Conservation (phyloP, 2,888 invertebrate species). For the Rhimphoctona megacephalus region DNA sequence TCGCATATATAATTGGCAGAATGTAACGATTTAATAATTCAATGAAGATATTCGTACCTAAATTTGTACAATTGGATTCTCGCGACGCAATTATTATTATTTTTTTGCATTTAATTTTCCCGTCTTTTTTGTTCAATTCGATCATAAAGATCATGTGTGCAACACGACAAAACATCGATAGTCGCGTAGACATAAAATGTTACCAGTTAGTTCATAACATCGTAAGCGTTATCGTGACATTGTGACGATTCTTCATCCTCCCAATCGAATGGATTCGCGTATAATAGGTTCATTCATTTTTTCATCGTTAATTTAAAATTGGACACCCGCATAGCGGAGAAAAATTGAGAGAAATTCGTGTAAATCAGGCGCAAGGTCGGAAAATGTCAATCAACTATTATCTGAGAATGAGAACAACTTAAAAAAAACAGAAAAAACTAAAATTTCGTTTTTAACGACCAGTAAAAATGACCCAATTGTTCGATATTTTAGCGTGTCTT, state of each 20-base stretch:
- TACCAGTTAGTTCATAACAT: slow-evolving; percentile 49
- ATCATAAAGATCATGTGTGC: slow-evolving; percentile 44
- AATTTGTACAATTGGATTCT: slow-evolving; percentile 82
- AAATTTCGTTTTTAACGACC: background rate
- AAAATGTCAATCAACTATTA: background rate
- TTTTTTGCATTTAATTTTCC: slow-evolving; percentile 20
- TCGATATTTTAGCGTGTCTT: background rate
- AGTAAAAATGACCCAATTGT: background rate
- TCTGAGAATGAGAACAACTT: background rate
- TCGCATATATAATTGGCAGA: slow-evolving; percentile 79
- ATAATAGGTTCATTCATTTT: slow-evolving; percentile 1
- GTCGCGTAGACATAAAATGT: slow-evolving; percentile 54
- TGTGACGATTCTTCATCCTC: slow-evolving; percentile 14
- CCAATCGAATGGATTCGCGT: slow-evolving; percentile 15
- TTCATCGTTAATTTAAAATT: background rate
- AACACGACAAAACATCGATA: slow-evolving; percentile 52
- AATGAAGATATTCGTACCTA: slow-evolving; percentile 75
- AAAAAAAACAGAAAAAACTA: background rate
- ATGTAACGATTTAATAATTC: slow-evolving; percentile 79
- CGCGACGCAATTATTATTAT: slow-evolving; percentile 45
- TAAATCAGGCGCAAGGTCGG: background rate
- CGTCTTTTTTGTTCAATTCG: slow-evolving; percentile 30
- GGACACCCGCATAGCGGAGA: background rate
- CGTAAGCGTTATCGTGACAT: slow-evolving; percentile 59
- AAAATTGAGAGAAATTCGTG: background rate